These are phyloP conservation scores for Lithophane socia DNA, from an alignment of 2,888 invertebrate species.

Conservation along the genomic window DNA sequence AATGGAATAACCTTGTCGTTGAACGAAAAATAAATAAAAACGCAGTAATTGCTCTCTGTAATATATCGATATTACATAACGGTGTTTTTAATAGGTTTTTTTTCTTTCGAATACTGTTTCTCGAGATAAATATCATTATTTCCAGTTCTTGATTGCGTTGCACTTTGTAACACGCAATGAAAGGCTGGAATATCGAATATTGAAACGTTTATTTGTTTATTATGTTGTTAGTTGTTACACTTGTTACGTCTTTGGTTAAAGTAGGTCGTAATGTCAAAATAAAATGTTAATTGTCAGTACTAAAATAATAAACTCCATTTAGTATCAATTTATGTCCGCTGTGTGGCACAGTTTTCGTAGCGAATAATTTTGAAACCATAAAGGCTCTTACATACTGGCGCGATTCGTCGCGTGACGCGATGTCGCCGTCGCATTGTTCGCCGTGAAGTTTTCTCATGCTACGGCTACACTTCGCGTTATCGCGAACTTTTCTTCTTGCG, in stretches of 20 bases:
- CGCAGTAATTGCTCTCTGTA: slow-evolving; percentile 63
- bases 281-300: slow-evolving; percentile 32
- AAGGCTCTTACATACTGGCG: no score
- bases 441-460: no score
- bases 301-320: slow-evolving; percentile 35
- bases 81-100: slow-evolving; percentile 62
- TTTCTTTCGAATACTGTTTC: slow-evolving; percentile 49
- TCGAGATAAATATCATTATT: slow-evolving; percentile 55
- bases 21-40: slow-evolving; percentile 64
- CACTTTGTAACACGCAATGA: slow-evolving; percentile 51
- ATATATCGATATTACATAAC: slow-evolving; percentile 73
- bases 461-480: no score
- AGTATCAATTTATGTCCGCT: slow-evolving; percentile 7
- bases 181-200: slow-evolving; percentile 44
- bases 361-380: slow-evolving; percentile 12
- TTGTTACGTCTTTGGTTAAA: slow-evolving; percentile 45
- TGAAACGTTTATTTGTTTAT: slow-evolving; percentile 49
- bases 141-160: slow-evolving; percentile 46
- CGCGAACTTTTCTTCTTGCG: no score
- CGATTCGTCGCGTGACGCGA: no score
- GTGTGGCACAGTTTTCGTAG: slow-evolving; percentile 3
- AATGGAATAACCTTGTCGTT: slow-evolving; percentile 68
- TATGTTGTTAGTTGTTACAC: slow-evolving; percentile 34
- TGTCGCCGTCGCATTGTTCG: no score
- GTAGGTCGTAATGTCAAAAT: slow-evolving; percentile 48